Base-by-base conservation (phyloP, 2,888 invertebrate species). In the Leptinotarsa tumamoca region DNA sequence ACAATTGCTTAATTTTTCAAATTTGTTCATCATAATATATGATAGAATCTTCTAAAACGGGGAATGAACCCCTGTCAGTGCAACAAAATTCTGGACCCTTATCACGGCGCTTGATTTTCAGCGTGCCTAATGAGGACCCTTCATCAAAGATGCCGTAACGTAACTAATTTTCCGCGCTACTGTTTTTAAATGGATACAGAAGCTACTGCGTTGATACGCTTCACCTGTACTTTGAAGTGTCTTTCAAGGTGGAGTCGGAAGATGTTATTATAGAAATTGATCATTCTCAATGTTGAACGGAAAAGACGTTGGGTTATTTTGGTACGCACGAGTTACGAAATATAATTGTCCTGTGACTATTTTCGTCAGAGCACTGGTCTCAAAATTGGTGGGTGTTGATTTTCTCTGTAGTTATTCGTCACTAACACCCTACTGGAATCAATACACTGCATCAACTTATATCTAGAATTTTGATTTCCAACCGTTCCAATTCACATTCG, bases 91-190 rank as follows among this genome's bases (percentile, higher is more conserved):
- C 63, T 18, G 3, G 63, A 7, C n/a, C 27, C 63, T 63, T n/a
- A 63, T 63, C 63, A 63, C 63, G 63, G 33, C n/a, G 4, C 63
- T 63, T 63, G 33, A 63, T 33, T 63, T 33, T 33, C 27, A 18
- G 27, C 63, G 63, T 27, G 7, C 63, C 5, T 63, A 63, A 63
- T 63, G 33, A 63, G 33, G n/a, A n/a, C 63, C 33, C 33, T 63
- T 2, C 4, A 63, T 63, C 69, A 56, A 23, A 56, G 54, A 69
- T 54, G 68, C 68, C 73, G 76, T 70, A 73, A 76, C n/a, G 51
- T 68, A 68, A 71, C 71, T 72, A 73, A 73, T 73, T 73, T 76
- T 74, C 56, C 73, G 73, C 76, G 76, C 68, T 56, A 66, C 76
- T 71, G 54, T 74, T 51, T 76, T 61, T 43, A 49, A 72, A 74